Base-by-base conservation (phyloP, 2,797 vertebrate species). In the Pseudochirops cupreus region DNA sequence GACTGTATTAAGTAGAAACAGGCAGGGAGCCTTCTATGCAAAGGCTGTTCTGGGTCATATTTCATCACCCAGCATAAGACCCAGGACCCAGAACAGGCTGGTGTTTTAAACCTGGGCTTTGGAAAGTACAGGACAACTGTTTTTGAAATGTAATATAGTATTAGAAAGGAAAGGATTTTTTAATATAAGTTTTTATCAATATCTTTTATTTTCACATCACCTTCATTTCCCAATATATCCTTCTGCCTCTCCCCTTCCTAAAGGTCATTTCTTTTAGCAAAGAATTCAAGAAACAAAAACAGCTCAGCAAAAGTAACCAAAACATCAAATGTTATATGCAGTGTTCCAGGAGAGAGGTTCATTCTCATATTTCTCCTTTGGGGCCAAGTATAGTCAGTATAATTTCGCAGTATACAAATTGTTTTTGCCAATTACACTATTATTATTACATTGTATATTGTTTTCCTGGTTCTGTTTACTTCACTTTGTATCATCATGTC, bases 131-230 rank as follows among this genome's bases (percentile, higher is more conserved):
- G 93, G 90, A 90, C 92, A 62, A 53, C 96, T 93, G 94, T 95
- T 97, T 82, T 95, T 96, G 98, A 97, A 97, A 97, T 56, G 93
- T 92, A 97, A 93, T 95, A 53, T 0, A 46, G 92, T 67, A 93
- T 96, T 95, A 95, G 91, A 29, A 56, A 0, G 29, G 28, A 93
- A 95, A 96, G 58, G 92, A 93, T 14, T 95, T 90, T 90, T 33
- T 31, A 90, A 55, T 29, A 14, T 54, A 91, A 91, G n/a, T 91
- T 91, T 55, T 91, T 82, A 82, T 82, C 39, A 46, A 46, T 82
- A 82, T 46, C n/a, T 82, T 46, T 82, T 74, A 39, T 39, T 82
- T 82, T 82, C 26, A 82, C 3, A 46, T 82, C 74, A 26, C n/a
- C 18, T 46, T 82, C 74, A 82, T 26, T 82, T 39, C 9, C 74